A percentile compares a stretch with the other conserved stretches of the same genome.
Evolutionary conservation across 1,140 invertebrate species (phyloP).

Genomic region (Arion vulgaris): DNA sequence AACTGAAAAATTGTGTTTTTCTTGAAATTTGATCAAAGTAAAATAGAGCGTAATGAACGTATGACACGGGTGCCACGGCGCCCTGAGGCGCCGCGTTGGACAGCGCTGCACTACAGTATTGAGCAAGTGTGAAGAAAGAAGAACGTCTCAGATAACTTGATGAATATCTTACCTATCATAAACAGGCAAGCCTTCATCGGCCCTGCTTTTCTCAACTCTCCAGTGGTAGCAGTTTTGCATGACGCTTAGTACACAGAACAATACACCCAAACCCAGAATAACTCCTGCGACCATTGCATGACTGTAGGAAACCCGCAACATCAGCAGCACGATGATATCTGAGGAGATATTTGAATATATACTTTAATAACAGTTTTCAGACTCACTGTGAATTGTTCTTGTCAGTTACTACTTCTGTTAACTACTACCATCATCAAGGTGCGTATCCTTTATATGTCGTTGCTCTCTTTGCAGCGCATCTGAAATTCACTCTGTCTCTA

Average conservation of each 20-base stretch:
- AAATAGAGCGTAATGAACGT: too few relatives aligned
- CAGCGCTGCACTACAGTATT: too few relatives aligned
- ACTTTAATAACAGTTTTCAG: not conserved
- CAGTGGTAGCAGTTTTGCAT: constrained; percentile 95
- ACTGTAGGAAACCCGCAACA: constrained; percentile 86
- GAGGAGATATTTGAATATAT: not conserved
- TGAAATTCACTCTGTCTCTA: too few relatives aligned
- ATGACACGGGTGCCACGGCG: too few relatives aligned
- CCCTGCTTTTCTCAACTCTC: constrained; percentile 80
- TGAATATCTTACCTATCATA: constrained; percentile 45
- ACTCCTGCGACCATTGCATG: constrained; percentile 91
- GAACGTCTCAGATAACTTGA: too few relatives aligned
- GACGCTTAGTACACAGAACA: constrained; percentile 93
- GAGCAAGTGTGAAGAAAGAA: too few relatives aligned
- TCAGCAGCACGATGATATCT: constrained; percentile 61
- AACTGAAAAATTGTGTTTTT: too few relatives aligned
- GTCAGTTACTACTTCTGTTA: not conserved
- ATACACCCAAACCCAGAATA: constrained; percentile 89
- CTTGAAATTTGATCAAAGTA: too few relatives aligned
- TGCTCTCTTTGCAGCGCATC: too few relatives aligned
- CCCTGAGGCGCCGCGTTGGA: too few relatives aligned
- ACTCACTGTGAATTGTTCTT: not conserved
- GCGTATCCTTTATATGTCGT: too few relatives aligned
- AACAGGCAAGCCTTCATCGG: constrained; percentile 58
- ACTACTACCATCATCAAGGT: too few relatives aligned